Evolutionary conservation across 2,113 vertebrate genomes (phyloP).

Genomic region (Paramisgurnus dabryanus): DNA sequence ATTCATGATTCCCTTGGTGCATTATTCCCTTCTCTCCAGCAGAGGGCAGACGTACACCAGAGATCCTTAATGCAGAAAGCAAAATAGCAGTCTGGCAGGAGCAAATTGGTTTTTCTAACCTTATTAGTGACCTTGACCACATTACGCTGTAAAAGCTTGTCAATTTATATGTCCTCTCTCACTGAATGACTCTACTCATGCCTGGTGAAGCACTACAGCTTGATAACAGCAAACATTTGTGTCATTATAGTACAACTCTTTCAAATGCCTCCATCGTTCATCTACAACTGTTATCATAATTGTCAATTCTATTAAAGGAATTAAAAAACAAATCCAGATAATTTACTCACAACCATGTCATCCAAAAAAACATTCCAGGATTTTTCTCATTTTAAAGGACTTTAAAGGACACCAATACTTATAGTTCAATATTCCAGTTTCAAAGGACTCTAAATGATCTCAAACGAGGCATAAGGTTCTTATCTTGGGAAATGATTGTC

Average conservation of each 20-base stretch:
- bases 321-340: no score
- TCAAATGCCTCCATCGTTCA: no score
- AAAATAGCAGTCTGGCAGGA: not conserved
- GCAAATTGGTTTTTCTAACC: constrained; percentile 20
- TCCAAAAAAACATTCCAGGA: no score
- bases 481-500: no score
- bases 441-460: no score
- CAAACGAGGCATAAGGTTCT: no score
- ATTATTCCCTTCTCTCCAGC: constrained; percentile 12
- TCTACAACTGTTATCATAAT: no score
- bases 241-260: not conserved
- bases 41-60: constrained; percentile 37
- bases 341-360: no score
- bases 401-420: no score
- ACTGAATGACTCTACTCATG: not conserved
- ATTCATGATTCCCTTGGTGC: not conserved
- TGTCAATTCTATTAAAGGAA: no score
- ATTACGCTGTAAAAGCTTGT: not conserved
- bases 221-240: not conserved
- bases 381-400: no score
- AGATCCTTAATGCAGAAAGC: not conserved
- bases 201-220: constrained; percentile 8
- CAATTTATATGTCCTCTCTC: constrained; percentile 8
- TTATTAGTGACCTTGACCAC: constrained; percentile 29
- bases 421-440: no score